These are phyloP conservation scores for Stenurella melanura DNA, from an alignment of 2,888 invertebrate genomes.

Conservation along the genomic window DNA sequence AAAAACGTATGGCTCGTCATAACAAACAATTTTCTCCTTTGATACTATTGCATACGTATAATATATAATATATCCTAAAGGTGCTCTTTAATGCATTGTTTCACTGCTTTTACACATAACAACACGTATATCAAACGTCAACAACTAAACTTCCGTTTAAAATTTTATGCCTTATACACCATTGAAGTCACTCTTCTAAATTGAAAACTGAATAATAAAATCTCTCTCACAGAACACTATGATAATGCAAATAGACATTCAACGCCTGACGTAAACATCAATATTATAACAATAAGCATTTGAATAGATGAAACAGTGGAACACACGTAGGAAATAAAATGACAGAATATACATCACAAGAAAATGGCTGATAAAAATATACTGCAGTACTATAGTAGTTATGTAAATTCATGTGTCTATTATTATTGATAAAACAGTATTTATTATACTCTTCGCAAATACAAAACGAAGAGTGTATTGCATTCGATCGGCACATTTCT, in stretches of 20 bases:
- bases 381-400: no score
- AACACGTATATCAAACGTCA: slow-evolving; percentile 18
- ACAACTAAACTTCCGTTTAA: slow-evolving; percentile 25
- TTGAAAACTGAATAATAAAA: slow-evolving; percentile 15
- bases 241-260: not conserved
- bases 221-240: slow-evolving; percentile 10
- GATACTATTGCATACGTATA: no score
- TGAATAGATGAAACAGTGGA: not conserved
- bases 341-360: no score
- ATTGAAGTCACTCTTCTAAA: slow-evolving; percentile 19
- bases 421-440: no score
- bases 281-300: slow-evolving; percentile 3
- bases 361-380: no score
- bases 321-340: not conserved
- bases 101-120: not conserved
- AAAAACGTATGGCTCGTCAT: no score
- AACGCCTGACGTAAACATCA: not conserved
- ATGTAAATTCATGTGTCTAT: no score
- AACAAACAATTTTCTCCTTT: no score
- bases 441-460: no score
- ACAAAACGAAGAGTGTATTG: no score
- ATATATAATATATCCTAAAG: no score
- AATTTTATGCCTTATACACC: not conserved
- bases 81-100: not conserved
- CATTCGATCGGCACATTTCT: no score